Conservation (phyloP, 2,888 invertebrate species). For the Calameuta idolon region DNA sequence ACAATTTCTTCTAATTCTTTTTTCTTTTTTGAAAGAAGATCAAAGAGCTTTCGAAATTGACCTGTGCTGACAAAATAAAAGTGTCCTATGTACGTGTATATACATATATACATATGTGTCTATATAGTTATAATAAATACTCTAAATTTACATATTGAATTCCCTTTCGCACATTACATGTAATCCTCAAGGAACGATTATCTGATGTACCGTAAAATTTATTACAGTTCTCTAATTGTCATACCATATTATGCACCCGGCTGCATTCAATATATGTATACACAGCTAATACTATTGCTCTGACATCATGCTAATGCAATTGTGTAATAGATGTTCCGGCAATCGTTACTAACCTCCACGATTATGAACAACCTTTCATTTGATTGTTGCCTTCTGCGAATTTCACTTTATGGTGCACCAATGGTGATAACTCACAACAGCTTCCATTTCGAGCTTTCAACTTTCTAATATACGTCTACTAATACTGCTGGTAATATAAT, state of each 20-base stretch:
- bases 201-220: neutral
- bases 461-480: neutral
- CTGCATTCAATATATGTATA: neutral
- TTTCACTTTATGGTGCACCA: neutral
- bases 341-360: neutral
- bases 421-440: neutral
- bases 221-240: neutral
- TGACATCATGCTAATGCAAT: neutral
- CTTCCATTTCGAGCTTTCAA: neutral
- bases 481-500: neutral
- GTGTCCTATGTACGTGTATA: neutral
- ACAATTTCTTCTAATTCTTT: neutral
- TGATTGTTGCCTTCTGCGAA: neutral
- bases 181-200: neutral
- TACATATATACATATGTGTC: no score
- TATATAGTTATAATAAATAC: no score
- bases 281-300: neutral
- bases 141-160: neutral
- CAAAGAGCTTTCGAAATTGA: neutral
- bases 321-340: neutral
- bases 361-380: neutral
- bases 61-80: neutral
- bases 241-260: neutral
- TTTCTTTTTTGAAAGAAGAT: neutral
- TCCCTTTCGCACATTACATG: neutral